Evolutionary conservation across 2,797 vertebrate species (phyloP).

Genomic region (Myotis daubentonii): DNA sequence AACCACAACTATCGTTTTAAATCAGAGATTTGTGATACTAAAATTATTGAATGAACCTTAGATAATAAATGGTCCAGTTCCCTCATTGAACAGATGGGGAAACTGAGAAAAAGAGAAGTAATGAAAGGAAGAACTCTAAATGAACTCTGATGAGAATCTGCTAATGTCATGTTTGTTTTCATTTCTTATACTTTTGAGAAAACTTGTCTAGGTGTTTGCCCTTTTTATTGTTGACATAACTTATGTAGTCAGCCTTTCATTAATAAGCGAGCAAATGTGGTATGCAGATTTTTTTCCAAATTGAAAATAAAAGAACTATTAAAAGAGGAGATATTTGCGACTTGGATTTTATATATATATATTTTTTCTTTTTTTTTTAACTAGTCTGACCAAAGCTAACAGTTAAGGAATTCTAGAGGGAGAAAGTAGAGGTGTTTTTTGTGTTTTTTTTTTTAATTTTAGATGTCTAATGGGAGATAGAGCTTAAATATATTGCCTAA

Average conservation of each 20-base stretch:
- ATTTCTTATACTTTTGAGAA: neutral
- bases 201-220: neutral
- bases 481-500: constrained; percentile 8
- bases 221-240: neutral
- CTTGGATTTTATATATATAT: neutral
- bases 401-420: neutral
- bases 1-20: neutral
- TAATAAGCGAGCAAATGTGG: neutral
- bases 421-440: neutral
- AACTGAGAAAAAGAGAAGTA: neutral
- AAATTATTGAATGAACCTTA: neutral
- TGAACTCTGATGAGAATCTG: neutral
- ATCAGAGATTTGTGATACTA: neutral
- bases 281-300: constrained; percentile 1
- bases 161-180: neutral
- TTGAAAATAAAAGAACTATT: neutral
- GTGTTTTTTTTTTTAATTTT: neutral
- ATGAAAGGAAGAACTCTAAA: neutral
- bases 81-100: neutral
- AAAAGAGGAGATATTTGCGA: neutral
- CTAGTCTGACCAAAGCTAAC: neutral
- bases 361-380: neutral
- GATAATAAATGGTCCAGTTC: neutral
- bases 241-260: neutral
- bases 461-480: neutral